Conservation (phyloP, 2,113 vertebrate species). For the Erythrocebus patas region DNA sequence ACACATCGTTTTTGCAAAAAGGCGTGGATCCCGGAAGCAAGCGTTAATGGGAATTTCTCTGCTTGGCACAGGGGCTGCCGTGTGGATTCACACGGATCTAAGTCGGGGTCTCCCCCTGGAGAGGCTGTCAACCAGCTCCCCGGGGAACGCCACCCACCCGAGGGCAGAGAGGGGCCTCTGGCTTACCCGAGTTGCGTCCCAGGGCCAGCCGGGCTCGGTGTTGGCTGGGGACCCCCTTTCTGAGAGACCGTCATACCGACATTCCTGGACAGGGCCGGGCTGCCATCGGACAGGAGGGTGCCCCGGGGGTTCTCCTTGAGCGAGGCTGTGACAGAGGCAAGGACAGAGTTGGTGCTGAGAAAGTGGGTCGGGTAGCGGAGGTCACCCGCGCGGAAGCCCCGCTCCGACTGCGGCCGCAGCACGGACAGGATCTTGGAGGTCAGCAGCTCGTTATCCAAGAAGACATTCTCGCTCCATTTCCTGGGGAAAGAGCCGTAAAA, state of each 20-base stretch:
- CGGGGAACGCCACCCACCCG: fast-evolving
- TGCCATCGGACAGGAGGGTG: slow-evolving; percentile 87
- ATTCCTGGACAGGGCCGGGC: slow-evolving; percentile 79
- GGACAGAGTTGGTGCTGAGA: slow-evolving; percentile 82
- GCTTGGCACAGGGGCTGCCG: fast-evolving
- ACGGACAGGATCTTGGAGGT: slow-evolving; percentile 86
- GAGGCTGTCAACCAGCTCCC: background rate
- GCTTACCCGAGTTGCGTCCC: slow-evolving; percentile 89
- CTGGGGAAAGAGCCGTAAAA: slow-evolving; percentile 82
- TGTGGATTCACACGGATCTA: fast-evolving
- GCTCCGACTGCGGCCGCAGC: slow-evolving; percentile 77
- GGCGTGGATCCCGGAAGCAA: fast-evolving
- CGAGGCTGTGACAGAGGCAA: slow-evolving; percentile 84
- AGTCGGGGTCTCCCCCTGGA: background rate
- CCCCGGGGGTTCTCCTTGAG: slow-evolving; percentile 85
- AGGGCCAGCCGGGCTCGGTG: slow-evolving; percentile 78
- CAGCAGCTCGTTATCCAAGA: slow-evolving; percentile 88
- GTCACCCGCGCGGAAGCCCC: slow-evolving; percentile 68
- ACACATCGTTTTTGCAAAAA: background rate
- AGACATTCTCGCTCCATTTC: slow-evolving; percentile 84
- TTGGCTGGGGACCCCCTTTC: slow-evolving; percentile 83
- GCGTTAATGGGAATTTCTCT: background rate
- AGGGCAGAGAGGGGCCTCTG: background rate
- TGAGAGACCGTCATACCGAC: slow-evolving; percentile 93
- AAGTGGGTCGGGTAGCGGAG: slow-evolving; percentile 79